phyloP scores from a whole-genome alignment of 2,113 vertebrate species.

The Apteryx owenii region DNA sequence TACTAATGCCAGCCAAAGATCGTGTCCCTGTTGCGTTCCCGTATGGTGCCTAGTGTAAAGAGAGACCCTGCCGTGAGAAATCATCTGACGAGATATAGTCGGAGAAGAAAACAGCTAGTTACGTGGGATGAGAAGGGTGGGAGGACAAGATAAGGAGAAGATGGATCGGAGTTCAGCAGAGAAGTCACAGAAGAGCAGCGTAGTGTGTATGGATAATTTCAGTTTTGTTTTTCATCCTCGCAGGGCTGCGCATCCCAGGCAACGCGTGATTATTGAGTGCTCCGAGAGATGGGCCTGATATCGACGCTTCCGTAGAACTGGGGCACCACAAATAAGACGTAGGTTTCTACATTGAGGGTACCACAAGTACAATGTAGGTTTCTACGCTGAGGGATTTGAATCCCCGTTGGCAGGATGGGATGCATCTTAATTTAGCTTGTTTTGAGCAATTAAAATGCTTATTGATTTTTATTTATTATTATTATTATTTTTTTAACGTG shows the following conservation, averaged over 20 bases:
- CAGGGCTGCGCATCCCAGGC: background rate
- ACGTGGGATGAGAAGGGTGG: background rate
- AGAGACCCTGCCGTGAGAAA: background rate
- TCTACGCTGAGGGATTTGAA: accelerated
- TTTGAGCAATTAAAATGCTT: background rate
- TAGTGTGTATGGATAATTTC: background rate
- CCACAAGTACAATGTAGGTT: background rate
- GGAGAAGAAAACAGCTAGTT: background rate
- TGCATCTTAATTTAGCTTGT: background rate
- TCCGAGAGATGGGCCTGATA: background rate
- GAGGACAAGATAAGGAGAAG: background rate
- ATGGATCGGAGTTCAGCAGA: background rate
- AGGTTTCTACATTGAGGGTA: accelerated
- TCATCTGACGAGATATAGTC: background rate
- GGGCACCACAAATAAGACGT: background rate
- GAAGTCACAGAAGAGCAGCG: accelerated
- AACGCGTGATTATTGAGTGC: background rate
- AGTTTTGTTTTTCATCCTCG: background rate
- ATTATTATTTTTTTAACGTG: background rate
- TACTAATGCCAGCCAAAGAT: background rate
- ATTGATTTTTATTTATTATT: no score
- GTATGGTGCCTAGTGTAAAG: background rate
- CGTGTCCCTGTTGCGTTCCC: accelerated
- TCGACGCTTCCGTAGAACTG: background rate
- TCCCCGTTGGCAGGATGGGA: accelerated